Evolutionary conservation across 2,888 invertebrate species (phyloP), one percentile per base, ranked within the genome.

Genomic region (Pinctada fucata): DNA sequence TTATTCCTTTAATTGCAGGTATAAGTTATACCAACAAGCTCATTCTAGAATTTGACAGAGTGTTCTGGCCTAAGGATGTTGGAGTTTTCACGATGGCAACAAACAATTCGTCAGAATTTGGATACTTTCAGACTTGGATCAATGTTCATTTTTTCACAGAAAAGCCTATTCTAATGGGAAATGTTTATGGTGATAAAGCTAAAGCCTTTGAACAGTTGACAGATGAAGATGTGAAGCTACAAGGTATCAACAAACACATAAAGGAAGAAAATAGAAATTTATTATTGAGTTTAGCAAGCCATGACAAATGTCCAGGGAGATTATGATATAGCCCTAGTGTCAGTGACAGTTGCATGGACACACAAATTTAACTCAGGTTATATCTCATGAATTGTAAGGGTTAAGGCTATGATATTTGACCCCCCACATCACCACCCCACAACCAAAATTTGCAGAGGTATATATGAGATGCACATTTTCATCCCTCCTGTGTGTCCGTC

Each of bases 31-130:
- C 52, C 5, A 75, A 85, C 73, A 88, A 86, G 77, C 75, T 90
- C 3, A 76, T 90, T 45, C 80, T 90, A 45, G 86, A 87, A 65
- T 90, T 90, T 83, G 84, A 86, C 10, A 76, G 83, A 64, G 84
- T 84, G 2, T 90, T 90, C 76, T 90, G 90, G 90, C 87, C 90
- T 3, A 76, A 82, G n/a, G 86, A 89, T 75, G 76, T 84, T 68
- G 89, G 88, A 31, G 82, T 87, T 48, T 90, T 89, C 76, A 75
- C 85, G 31, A 74, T 85, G 72, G 87, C 84, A 6, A 84, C 86
- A 3, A 71, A 71, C 13, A 52, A 63, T n/a, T 31, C 64, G 8
- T 72, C 81, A 16, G 48, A 78, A n/a, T 83, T 82, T 3, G 89
- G 88, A 1, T 80, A 87, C 69, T 82, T 90, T n/a, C 87, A 88